Evolutionary conservation across 1,140 invertebrate species (phyloP).

Genomic region (Homalodisca vitripennis): DNA sequence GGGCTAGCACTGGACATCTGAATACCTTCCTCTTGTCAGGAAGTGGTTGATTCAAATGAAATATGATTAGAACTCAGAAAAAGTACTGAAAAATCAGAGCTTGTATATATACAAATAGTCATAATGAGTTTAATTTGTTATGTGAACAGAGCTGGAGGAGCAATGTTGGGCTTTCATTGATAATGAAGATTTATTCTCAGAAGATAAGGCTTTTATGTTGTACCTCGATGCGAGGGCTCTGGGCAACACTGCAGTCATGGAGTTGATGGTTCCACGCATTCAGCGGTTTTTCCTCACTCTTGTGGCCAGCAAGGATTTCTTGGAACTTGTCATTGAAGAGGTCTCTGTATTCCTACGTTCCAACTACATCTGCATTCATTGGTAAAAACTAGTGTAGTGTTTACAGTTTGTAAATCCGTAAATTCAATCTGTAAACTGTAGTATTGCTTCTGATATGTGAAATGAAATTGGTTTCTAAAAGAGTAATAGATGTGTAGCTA

Average conservation of each 20-base stretch:
- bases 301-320: conserved; percentile 66
- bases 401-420: too few relatives aligned
- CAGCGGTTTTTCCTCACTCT: conserved; percentile 68
- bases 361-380: conserved; percentile 68
- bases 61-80: background rate
- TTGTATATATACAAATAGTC: too few relatives aligned
- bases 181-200: conserved; percentile 63
- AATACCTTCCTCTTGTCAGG: too few relatives aligned
- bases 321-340: conserved; percentile 61
- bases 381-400: too few relatives aligned
- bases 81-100: background rate
- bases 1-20: too few relatives aligned
- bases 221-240: conserved; percentile 59
- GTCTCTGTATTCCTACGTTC: conserved; percentile 61
- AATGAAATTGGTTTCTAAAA: too few relatives aligned
- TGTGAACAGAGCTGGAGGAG: conserved; percentile 60
- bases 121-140: conserved; percentile 27
- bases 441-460: too few relatives aligned
- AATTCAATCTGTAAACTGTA: too few relatives aligned
- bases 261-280: conserved; percentile 69
- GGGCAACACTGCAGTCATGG: conserved; percentile 58
- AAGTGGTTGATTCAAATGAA: too few relatives aligned
- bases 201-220: conserved; percentile 66
- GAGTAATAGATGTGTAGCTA: too few relatives aligned
- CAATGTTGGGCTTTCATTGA: conserved; percentile 72